phyloP scores from a whole-genome alignment of 2,888 invertebrate genomes.

The Strigamia transsilvanica region DNA sequence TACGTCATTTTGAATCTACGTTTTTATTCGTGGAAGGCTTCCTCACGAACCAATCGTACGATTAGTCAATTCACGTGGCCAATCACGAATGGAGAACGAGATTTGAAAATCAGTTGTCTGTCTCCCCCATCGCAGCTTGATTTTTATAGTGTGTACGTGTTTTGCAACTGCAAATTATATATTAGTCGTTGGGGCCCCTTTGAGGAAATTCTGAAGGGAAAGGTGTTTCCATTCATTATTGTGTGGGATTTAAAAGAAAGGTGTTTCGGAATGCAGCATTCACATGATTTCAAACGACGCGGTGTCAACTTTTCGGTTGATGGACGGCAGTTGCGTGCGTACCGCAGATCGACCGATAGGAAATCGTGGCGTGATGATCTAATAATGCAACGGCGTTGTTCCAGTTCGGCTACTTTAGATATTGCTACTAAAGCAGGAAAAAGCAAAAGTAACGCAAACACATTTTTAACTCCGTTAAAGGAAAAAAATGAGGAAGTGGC shows the following conservation, averaged over 20 bases:
- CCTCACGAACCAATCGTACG: background rate
- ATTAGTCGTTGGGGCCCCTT: constrained; percentile 7
- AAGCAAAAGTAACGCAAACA: background rate
- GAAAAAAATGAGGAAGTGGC: constrained; percentile 12
- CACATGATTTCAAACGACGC: constrained; percentile 16
- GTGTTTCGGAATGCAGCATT: constrained; percentile 43
- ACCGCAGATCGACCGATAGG: background rate
- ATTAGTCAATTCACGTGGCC: background rate
- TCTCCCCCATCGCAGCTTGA: background rate
- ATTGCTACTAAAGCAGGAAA: background rate
- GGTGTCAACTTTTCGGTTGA: constrained; percentile 16
- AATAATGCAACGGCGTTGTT: background rate
- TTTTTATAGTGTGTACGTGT: constrained; percentile 5
- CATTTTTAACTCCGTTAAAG: constrained; percentile 2
- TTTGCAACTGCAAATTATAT: constrained; percentile 20
- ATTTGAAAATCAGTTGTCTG: constrained; percentile 11
- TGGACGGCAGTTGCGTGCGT: constrained; percentile 37
- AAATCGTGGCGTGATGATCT: constrained; percentile 38
- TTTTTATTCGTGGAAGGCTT: background rate
- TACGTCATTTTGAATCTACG: background rate
- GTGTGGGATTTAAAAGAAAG: constrained; percentile 8
- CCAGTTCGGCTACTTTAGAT: background rate
- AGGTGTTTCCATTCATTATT: constrained; percentile 40
- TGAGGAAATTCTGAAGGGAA: constrained; percentile 32
- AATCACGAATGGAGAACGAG: background rate